Base-by-base conservation (phyloP, 1,140 invertebrate genomes). In the Drosophila serrata region DNA sequence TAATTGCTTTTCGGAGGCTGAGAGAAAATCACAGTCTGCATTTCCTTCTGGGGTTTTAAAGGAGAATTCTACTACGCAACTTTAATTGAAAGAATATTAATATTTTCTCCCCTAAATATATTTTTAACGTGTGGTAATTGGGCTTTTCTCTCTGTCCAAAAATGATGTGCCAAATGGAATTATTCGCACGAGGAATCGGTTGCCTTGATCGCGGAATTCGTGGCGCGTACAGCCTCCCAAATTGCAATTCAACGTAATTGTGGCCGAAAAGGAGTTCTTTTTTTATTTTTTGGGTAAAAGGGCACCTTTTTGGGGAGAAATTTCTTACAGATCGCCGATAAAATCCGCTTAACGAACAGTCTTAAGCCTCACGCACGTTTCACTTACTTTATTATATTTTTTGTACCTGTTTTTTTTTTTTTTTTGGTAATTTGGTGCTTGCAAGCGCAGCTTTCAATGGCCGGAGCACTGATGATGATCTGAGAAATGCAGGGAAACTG, bases 261-360 rank as follows among this genome's bases (percentile, higher is more conserved):
- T 51, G 59, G 43, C 24, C 45, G 19, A 65, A 80, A 87, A 81
- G 69, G 49, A 35, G 39, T 45, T 45, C 12, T 19, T 12, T 22
- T 19, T 33, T 31, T 13, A 12, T 19, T 22, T 19, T 19, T 31
- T 13, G n/a, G n/a, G 12, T 0, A 40, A 31, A 64, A 65, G 55
- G 29, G 68, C 43, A 48, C 35, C 62, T 42, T 31, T 42, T 24
- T 55, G 12, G 19, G 81, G 67, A 62, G 81, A 88, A 88, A 90
- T 90, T 72, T 75, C 43, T 19, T 35, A 9, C 9, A 59, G 65
- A 49, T 51, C 53, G 17, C 22, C 63, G 86, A 81, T 85, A 81
- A 90, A 90, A 79, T 85, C 85, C 74, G 81, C 81, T 88, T 84
- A 81, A 84, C 63, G 72, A 65, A 84, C 62, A 31, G 49, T 42